Conservation (phyloP, 2,888 invertebrate genomes). For the Temnothorax unifasciatus region DNA sequence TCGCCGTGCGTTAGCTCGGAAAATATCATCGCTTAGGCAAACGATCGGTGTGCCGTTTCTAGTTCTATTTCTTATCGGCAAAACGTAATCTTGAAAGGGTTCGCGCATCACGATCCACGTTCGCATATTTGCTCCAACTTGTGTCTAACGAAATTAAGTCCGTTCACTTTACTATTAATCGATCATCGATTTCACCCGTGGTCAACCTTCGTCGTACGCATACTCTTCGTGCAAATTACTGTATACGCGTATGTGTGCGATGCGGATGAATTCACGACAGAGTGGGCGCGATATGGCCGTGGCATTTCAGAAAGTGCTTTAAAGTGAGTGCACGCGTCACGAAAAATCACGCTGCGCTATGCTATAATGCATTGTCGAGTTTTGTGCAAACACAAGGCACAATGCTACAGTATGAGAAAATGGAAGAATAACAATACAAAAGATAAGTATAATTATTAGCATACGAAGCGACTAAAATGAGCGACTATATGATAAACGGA, state of each 20-base stretch:
- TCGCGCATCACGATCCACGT: not conserved
- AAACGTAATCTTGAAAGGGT: not conserved
- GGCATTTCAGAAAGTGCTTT: constrained; percentile 66
- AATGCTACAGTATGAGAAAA: not conserved
- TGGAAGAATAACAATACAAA: not conserved
- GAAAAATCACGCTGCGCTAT: constrained; percentile 38
- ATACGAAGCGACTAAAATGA: not conserved
- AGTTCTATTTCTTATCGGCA: not conserved
- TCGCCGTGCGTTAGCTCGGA: constrained; percentile 72
- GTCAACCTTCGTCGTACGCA: not conserved
- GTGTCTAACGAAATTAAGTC: constrained; percentile 10
- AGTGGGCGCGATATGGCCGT: constrained; percentile 60
- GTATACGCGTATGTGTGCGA: not conserved
- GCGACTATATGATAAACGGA: not conserved
- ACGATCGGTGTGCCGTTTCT: not conserved
- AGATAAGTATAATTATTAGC: not conserved
- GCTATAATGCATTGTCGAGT: constrained; percentile 20
- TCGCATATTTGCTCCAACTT: not conserved
- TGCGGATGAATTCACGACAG: constrained; percentile 49
- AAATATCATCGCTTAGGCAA: constrained; percentile 68
- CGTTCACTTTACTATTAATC: constrained; percentile 3
- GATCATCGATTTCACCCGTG: constrained; percentile 40
- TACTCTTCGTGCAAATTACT: constrained; percentile 23
- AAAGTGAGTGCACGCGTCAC: constrained; percentile 52
- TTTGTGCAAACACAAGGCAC: not conserved